A percentile compares a stretch with the other conserved stretches of the same genome.
These are phyloP conservation scores for Prunella strophiata DNA, from an alignment of 2,797 vertebrate species.

Conservation along the genomic window DNA sequence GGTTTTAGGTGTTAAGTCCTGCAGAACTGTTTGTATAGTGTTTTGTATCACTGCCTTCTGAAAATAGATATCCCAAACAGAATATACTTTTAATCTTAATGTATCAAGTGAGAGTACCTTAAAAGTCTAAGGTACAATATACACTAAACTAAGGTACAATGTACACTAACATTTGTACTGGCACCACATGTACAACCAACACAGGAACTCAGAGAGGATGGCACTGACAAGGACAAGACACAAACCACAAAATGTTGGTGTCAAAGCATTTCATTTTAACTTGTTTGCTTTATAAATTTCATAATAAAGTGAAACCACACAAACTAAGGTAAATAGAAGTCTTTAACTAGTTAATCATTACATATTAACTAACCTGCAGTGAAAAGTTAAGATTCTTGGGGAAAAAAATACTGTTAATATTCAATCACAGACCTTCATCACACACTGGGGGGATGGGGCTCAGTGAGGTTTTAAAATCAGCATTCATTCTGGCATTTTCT, in stretches of 20 bases:
- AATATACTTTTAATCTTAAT: background rate
- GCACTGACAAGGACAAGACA: background rate
- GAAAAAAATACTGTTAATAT: background rate
- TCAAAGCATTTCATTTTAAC: background rate
- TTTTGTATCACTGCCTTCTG: background rate
- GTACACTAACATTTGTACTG: background rate
- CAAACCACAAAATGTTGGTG: background rate
- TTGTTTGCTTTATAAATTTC: background rate
- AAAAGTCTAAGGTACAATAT: background rate
- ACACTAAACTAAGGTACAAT: background rate
- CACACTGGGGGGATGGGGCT: background rate
- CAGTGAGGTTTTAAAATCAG: background rate
- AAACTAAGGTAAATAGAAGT: background rate
- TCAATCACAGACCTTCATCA: background rate
- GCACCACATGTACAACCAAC: background rate
- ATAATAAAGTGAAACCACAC: background rate
- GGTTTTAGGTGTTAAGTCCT: background rate
- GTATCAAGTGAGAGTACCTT: background rate
- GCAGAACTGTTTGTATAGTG: background rate
- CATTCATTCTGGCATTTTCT: background rate
- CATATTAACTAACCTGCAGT: background rate
- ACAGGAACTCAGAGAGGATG: accelerated
- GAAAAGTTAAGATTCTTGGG: background rate
- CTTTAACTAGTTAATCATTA: background rate
- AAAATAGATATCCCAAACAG: background rate